Evolutionary conservation across 2,797 vertebrate genomes (phyloP).

Genomic region (Malacoctenus gilli): DNA sequence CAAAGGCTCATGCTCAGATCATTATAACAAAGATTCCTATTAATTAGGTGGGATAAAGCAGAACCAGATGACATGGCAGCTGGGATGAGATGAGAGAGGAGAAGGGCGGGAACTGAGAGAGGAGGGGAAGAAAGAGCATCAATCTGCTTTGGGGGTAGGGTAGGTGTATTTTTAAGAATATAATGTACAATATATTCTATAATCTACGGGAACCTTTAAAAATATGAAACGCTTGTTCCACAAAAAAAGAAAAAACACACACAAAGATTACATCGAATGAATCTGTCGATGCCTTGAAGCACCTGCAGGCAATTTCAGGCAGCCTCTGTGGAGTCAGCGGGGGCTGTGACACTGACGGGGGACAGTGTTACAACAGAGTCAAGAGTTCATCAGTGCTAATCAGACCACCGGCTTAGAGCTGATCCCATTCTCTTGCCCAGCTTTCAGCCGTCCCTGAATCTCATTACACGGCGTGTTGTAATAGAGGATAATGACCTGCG

Average conservation of each 20-base stretch:
- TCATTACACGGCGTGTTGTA: conserved; percentile 77
- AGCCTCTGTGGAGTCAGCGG: conserved; percentile 53
- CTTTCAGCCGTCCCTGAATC: conserved; percentile 75
- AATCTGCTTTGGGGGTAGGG: conserved; percentile 47
- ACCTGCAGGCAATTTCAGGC: conserved; percentile 61
- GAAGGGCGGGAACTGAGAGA: conserved; percentile 57
- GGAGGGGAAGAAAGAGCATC: conserved; percentile 58
- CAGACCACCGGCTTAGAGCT: conserved; percentile 71
- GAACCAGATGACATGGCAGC: conserved; percentile 81
- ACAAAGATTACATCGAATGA: conserved; percentile 15
- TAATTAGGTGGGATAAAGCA: conserved; percentile 85
- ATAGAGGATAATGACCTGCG: conserved; percentile 77
- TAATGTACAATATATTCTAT: conserved; percentile 16
- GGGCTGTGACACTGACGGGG: conserved; percentile 59
- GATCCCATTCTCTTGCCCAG: conserved; percentile 75
- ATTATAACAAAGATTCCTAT: conserved; percentile 86
- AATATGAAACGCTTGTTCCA: too few relatives aligned
- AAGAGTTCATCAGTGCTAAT: conserved; percentile 80
- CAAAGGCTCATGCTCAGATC: conserved; percentile 78
- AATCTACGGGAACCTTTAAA: too few relatives aligned
- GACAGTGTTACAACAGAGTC: conserved; percentile 71
- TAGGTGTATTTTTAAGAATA: conserved; percentile 8
- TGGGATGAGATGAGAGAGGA: conserved; percentile 70
- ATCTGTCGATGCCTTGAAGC: conserved; percentile 29
- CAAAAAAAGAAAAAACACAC: conserved; percentile 1